Conservation (phyloP, 2,113 vertebrate species). For the Boleophthalmus pectinirostris region DNA sequence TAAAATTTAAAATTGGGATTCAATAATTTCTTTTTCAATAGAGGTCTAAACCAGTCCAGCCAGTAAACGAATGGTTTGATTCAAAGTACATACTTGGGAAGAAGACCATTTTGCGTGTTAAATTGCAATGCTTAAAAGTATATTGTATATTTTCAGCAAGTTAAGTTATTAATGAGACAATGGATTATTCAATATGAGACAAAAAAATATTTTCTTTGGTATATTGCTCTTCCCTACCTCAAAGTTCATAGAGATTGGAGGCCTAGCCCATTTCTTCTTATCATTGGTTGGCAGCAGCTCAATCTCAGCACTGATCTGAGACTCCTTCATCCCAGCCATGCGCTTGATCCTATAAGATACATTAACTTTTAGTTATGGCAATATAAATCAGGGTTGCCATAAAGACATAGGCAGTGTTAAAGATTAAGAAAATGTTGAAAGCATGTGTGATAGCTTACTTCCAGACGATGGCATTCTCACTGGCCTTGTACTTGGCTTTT, state of each 20-base stretch:
- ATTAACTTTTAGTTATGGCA: background rate
- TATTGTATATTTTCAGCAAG: background rate
- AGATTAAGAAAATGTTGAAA: constrained; percentile 7
- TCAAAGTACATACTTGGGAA: no score
- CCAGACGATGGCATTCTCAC: constrained; percentile 99
- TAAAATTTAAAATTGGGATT: no score
- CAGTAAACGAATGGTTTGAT: no score
- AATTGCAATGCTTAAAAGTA: background rate
- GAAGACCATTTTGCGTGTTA: no score
- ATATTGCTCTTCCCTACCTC: constrained; percentile 78
- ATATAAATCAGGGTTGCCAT: background rate
- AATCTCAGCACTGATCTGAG: constrained; percentile 98
- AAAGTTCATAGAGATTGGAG: constrained; percentile 99
- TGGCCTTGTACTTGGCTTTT: constrained; percentile 99
- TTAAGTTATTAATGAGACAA: background rate
- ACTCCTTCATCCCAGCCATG: constrained; percentile 99
- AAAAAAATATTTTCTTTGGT: background rate
- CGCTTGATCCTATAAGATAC: constrained; percentile 91
- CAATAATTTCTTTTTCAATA: no score
- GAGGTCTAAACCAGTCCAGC: no score
- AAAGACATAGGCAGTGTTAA: background rate
- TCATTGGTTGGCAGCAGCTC: constrained; percentile 98
- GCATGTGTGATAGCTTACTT: constrained; percentile 82
- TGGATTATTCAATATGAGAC: background rate
- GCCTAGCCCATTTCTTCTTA: constrained; percentile 99